A percentile compares a stretch with the other conserved stretches of the same genome.
Evolutionary conservation across 2,888 invertebrate species (phyloP).

Genomic region (Drosophila aldrichi): DNA sequence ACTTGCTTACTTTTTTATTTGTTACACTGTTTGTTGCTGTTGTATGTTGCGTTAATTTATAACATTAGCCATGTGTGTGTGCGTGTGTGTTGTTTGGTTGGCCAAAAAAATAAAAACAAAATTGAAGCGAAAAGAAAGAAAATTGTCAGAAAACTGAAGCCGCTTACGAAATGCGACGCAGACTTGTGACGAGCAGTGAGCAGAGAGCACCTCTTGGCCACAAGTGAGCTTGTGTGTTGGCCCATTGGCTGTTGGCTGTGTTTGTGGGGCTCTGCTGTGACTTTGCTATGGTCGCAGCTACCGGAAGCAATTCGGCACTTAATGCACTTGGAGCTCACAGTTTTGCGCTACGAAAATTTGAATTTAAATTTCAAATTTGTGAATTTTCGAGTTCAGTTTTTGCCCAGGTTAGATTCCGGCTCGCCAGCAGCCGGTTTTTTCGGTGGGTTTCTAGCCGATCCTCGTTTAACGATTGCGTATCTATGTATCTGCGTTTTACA

Average conservation of each 20-base stretch:
- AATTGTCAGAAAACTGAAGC: conserved; percentile 57
- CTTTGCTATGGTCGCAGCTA: conserved; percentile 39
- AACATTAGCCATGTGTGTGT: conserved; percentile 58
- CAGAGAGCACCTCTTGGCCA: conserved; percentile 29
- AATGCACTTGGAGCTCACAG: conserved; percentile 60
- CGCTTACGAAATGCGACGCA: conserved; percentile 63
- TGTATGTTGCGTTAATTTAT: conserved; percentile 67
- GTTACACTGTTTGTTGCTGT: conserved; percentile 46
- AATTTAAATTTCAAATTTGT: conserved; percentile 59
- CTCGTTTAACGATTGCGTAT: conserved; percentile 14
- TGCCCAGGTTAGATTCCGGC: conserved; percentile 53
- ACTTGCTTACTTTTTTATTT: conserved; percentile 12
- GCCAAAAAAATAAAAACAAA: conserved; percentile 45
- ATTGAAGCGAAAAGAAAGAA: conserved; percentile 56
- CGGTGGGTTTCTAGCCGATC: conserved; percentile 28
- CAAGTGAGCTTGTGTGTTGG: conserved; percentile 40
- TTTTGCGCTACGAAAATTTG: conserved; percentile 46
- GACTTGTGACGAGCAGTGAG: conserved; percentile 50
- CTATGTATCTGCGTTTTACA: conserved; percentile 16
- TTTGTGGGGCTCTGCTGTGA: conserved; percentile 8
- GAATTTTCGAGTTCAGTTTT: conserved; percentile 26
- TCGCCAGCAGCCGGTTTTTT: conserved; percentile 46
- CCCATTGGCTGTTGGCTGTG: conserved; percentile 29
- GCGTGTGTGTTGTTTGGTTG: conserved; percentile 42
- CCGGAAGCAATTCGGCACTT: conserved; percentile 74